Evolutionary conservation across 2,797 vertebrate genomes (phyloP).

Genomic region (Aeoliscus strigatus): DNA sequence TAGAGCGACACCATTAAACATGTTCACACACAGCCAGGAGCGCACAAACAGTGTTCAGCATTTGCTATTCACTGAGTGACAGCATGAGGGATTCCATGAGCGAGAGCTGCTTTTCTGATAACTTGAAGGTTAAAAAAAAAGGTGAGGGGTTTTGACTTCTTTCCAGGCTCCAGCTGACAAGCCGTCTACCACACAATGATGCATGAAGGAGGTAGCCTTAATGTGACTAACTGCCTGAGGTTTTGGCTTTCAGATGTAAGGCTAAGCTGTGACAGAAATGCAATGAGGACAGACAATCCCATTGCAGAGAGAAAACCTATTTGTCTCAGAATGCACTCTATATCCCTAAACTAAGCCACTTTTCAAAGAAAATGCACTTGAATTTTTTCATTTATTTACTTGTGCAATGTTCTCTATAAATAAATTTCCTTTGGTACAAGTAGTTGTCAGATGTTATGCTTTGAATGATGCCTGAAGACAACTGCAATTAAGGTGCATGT

Average conservation of each 20-base stretch:
- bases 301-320: constrained; percentile 31
- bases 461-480: too few species aligned
- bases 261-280: constrained; percentile 29
- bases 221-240: constrained; percentile 40
- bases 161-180: constrained; percentile 23
- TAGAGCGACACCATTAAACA: constrained; percentile 12
- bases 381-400: constrained; percentile 1
- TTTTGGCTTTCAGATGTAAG: constrained; percentile 25
- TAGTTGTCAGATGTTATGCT: too few species aligned
- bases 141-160: constrained; percentile 28
- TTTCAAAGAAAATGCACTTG: not conserved
- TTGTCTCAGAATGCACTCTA: constrained; percentile 17
- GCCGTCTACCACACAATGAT: constrained; percentile 34
- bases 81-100: constrained; percentile 29
- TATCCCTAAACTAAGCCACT: constrained; percentile 7
- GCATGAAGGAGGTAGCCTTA: constrained; percentile 38
- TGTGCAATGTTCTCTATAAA: too few species aligned
- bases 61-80: constrained; percentile 30
- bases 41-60: constrained; percentile 5
- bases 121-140: constrained; percentile 23
- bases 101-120: constrained; percentile 34
- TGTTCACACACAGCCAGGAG: constrained; percentile 3
- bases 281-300: constrained; percentile 30
- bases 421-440: too few species aligned
- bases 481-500: too few species aligned